These are phyloP conservation scores for Valencia hispanica DNA, from an alignment of 2,797 vertebrate genomes.

Conservation along the genomic window DNA sequence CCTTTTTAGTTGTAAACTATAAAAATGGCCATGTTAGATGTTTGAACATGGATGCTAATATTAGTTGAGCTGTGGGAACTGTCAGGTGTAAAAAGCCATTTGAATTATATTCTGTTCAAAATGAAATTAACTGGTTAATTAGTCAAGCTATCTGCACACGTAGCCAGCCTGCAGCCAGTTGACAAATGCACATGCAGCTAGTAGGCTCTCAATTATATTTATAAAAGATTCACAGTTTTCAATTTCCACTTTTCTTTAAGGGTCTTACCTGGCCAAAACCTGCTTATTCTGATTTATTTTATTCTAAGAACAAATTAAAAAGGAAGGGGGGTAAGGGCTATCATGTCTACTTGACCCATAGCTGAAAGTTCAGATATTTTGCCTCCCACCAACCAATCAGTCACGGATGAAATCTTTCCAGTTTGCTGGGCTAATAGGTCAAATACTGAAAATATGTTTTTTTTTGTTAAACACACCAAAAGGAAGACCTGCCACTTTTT, in stretches of 20 bases:
- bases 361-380: not conserved
- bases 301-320: not conserved
- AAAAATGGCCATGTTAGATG: not conserved
- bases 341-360: not conserved
- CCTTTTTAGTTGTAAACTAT: not conserved
- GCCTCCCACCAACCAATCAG: not conserved
- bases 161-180: not conserved
- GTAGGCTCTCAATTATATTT: not conserved
- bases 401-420: not conserved
- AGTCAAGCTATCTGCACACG: not conserved
- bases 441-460: not conserved
- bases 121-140: not conserved
- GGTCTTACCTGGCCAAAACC: not conserved
- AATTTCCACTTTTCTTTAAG: not conserved
- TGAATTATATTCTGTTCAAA: not conserved
- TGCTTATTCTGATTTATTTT: not conserved
- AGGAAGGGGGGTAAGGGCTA: not conserved
- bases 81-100: not conserved
- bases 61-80: not conserved
- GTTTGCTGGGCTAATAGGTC: not conserved
- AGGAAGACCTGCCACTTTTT: not conserved
- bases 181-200: not conserved
- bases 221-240: not conserved
- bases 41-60: not conserved
- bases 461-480: not conserved